Evolutionary conservation across 2,888 invertebrate genomes (phyloP), one percentile per base, ranked within the genome.

Genomic region (Salticus scenicus): DNA sequence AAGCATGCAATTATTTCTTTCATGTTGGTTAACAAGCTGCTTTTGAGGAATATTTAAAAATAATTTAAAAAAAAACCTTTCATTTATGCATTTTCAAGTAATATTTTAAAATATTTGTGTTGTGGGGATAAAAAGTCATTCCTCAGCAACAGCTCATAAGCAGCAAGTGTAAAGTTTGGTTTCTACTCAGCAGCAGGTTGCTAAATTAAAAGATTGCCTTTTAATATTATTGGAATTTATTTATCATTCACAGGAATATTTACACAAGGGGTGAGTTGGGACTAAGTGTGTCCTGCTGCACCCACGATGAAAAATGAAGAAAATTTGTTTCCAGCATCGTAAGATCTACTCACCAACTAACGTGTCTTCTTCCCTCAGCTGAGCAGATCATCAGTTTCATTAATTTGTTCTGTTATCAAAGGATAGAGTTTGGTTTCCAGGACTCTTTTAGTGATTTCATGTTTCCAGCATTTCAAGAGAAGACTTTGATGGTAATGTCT

Each of bases 241-340:
- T 84, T 84, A 73, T 84, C 83, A 84, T 84, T 84, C 83, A 76
- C 83, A 84, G 83, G 83, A 42, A 63, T 37, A 70, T 28, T 76
- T 67, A 51, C 57, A 67, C 72, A 33, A 78, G 78, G 77, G 84
- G 78, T 85, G 78, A 63, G 64, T 57, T 73, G 64, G 84, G 84
- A 85, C 84, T 66, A 57, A 72, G 77, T 73, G 84, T 78, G n/a
- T 57, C 84, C 84, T 73, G 57, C 57, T 73, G 57, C 77, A 84
- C 77, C 84, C 73, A 41, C 20, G 67, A 10, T 41, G 67, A 57
- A 73, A n/a, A 28, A 84, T 67, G 79, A 78, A 85, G 74, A 79
- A 51, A 74, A 78, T 31, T 73, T 67, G 47, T 30, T 33, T 17
- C 41, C 57, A 30, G n/a, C 76, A 73, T 30, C 84, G 37, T 72